A percentile compares a stretch with the other conserved stretches of the same genome.
phyloP scores from a whole-genome alignment of 2,113 vertebrate species.

The Perca fluviatilis region DNA sequence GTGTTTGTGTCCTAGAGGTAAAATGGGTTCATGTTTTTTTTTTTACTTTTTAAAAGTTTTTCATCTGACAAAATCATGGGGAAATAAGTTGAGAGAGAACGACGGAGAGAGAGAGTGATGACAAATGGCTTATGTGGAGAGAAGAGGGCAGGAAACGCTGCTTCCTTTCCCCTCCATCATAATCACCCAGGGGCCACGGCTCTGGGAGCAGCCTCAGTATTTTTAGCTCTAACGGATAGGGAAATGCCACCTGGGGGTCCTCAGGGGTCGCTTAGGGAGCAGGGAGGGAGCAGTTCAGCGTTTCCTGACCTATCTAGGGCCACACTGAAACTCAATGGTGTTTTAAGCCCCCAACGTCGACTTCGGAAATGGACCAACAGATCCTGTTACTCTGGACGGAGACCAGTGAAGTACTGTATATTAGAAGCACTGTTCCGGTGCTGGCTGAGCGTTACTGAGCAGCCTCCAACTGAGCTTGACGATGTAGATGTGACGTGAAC shows the following conservation, averaged over 20 bases:
- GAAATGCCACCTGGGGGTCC: constrained; percentile 73
- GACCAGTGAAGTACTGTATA: too few species aligned
- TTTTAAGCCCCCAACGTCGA: too few species aligned
- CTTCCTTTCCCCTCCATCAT: constrained; percentile 72
- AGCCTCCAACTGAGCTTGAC: too few species aligned
- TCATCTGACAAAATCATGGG: neutral
- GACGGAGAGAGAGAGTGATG: constrained; percentile 2
- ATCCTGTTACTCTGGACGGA: too few species aligned
- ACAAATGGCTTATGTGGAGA: constrained; percentile 56
- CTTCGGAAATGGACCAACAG: too few species aligned
- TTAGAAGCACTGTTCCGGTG: too few species aligned
- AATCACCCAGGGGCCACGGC: constrained; percentile 49
- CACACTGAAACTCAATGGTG: constrained; percentile 4
- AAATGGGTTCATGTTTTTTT: constrained; percentile 42
- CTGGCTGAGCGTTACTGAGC: too few species aligned
- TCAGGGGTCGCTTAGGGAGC: constrained; percentile 52
- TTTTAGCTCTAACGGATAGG: constrained; percentile 70
- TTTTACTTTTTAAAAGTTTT: constrained; percentile 46
- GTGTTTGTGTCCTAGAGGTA: constrained; percentile 53
- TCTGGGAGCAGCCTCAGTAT: constrained; percentile 39
- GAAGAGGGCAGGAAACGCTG: constrained; percentile 58
- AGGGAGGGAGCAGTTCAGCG: constrained; percentile 37
- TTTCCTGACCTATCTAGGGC: constrained; percentile 63
- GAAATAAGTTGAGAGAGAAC: constrained; percentile 13
- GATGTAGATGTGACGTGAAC: too few species aligned